Evolutionary conservation across 2,113 vertebrate genomes (phyloP), one percentile per base, ranked within the genome.

Genomic region (Prietella phreatophila): DNA sequence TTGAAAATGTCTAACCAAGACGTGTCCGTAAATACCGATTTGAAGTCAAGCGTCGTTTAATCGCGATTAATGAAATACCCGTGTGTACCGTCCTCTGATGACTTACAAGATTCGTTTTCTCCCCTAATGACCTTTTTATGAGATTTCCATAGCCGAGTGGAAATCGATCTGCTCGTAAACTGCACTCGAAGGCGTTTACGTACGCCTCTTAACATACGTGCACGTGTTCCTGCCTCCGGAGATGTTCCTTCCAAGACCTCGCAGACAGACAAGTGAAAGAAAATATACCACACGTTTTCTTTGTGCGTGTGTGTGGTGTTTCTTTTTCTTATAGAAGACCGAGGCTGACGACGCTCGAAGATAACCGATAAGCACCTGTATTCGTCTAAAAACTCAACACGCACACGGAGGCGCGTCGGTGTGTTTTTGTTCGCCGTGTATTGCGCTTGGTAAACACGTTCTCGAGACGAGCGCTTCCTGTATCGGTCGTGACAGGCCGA

Each of bases 401-500:
- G 25, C 60, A 33, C n/a, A 36, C 79, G 73, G 15, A 42, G 79
- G 6, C 22, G 69, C 19, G 36, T 39, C 33, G 53, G 73, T 83
- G 81, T 90, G 84, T 88, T 93, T 95, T 92, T 91, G 91, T 93
- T 93, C 91, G 83, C 86, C 10, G 71, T 58, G 90, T 92, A 94
- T 94, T 94, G 93, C 91, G 79, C 90, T 91, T 91, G 91, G 92
- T 93, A 93, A 93, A 93, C 91, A 92, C 80, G 65, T 79, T 93
- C 53, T 95, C 94, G 93, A 91, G 93, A 93, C 89, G 5, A 69
- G 58, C 50, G 69, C 53, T 94, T 94, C 93, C 91, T 94, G 94
- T 87, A 90, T 87, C 83, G 92, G 84, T 73, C 91, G 93, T 93
- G 93, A 91, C 86, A 63, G 90, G 88, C 90, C 89, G 92, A 95